Base-by-base conservation (phyloP, 2,888 invertebrate species). In the Kuschelorhynchus macadamiae region DNA sequence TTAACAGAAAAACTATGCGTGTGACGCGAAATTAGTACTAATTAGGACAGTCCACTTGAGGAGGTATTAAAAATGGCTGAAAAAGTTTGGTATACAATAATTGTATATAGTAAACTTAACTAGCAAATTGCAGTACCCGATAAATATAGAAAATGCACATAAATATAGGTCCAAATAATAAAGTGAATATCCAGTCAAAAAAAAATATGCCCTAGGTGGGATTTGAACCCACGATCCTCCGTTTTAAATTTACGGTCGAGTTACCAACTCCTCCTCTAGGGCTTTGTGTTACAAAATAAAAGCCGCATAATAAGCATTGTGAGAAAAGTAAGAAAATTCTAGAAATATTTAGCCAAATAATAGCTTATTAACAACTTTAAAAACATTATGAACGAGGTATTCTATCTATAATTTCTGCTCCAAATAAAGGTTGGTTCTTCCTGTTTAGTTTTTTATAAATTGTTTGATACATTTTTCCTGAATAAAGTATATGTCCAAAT, bases 41-140 rank as follows among this genome's bases (percentile, higher is more conserved):
- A 7, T 44, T 60, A 64, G 64, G 56, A 64, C 64, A 64, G 55
- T 61, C 52, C 21, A 50, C 25, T 21, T 20, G 47, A 25, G 1
- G 17, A 14, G 16, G 2, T 9, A 12, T n/a, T 32, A 3, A 8
- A 36, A 36, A 3, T n/a, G 12, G 36, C 36, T 12, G 12, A n/a
- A 12, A 36, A 9, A 36, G 11, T 36, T n/a, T n/a, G n/a, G 30
- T 30, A 30, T 30, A 30, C 9, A 30, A 30, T 7, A 4, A 30
- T 7, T 7, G 4, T 9, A 30, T 30, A 7, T 30, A 7, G 30
- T 30, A 9, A 4, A 4, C 30, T 9, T 30, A 7, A 30, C 30
- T 30, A 30, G 9, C 9, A 7, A 30, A 30, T 4, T 30, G 4
- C 30, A 7, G 5, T 30, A 30, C 4, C 5, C 4, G 30, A 30